Base-by-base conservation (phyloP, 2,113 vertebrate genomes). In the Antechinus flavipes region DNA sequence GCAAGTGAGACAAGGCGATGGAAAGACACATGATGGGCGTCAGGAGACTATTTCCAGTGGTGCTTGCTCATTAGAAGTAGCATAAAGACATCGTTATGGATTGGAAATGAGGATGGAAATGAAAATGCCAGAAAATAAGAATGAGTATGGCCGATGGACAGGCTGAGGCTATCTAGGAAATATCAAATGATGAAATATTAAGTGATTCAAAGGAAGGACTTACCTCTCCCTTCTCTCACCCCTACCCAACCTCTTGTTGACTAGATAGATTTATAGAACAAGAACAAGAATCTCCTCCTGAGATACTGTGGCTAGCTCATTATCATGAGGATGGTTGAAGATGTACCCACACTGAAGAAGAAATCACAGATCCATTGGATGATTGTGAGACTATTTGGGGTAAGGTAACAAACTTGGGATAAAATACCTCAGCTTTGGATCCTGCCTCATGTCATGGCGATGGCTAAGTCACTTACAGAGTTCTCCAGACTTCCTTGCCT, bases 401-500 rank as follows among this genome's bases (percentile, higher is more conserved):
- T 2, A 56, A 8, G 55, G 8, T 56, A 26, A 56, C 12, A 61
- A 61, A 61, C 0, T 35, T 61, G 58, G 16, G n/a, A 42, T 76
- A 35, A 8, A 16, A 52, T 52, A 42, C 68, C 35, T 76, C 16
- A n/a, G 6, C 16, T 76, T 76, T 76, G 35, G 61, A 76, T 76
- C 35, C 14, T n/a, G 61, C 61, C 30, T 76, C 61, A 76, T 76
- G 61, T 14, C 16, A n/a, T 16, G 35, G 35, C 12, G 35, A 35
- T 16, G 12, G 50, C 19, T 3, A 92, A 93, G 55, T 54, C 56
- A 95, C 53, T 93, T 54, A 93, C 53, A 61, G 2, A 26, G 56
- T n/a, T 30, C 27, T 96, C 53, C 90, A 93, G 90, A 95, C 92
- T 95, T 96, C 68, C 47, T 3, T 76, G 55, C 84, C 52, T 56